A percentile compares a stretch with the other conserved stretches of the same genome.
Conservation (phyloP, 2,888 invertebrate genomes). For the Thecophora atra region DNA sequence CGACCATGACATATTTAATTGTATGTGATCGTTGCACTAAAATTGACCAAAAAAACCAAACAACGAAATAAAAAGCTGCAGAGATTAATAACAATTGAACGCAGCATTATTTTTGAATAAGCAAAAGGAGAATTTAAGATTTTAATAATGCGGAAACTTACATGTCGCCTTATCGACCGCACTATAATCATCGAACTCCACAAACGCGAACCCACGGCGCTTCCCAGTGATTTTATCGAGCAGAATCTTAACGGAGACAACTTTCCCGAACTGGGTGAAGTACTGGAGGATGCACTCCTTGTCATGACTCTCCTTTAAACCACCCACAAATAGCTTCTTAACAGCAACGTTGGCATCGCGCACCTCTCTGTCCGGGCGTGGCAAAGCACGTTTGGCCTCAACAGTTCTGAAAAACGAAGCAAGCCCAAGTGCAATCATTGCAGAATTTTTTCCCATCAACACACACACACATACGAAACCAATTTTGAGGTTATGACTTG, state of each 20-base stretch:
- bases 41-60: slow-evolving; percentile 20
- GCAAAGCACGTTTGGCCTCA: slow-evolving; percentile 96
- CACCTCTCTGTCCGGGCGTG: slow-evolving; percentile 87
- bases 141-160: slow-evolving; percentile 73
- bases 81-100: too few relatives aligned
- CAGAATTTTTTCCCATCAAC: too few relatives aligned
- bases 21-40: slow-evolving; percentile 82
- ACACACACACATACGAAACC: too few relatives aligned
- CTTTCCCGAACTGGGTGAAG: slow-evolving; percentile 82
- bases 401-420: slow-evolving; percentile 72
- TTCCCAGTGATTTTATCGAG: slow-evolving; percentile 93
- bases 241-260: slow-evolving; percentile 85
- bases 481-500: too few relatives aligned
- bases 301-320: slow-evolving; percentile 90
- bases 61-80: background rate
- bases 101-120: too few relatives aligned
- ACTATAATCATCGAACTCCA: slow-evolving; percentile 97
- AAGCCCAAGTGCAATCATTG: too few relatives aligned
- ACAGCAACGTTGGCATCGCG: slow-evolving; percentile 93
- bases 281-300: slow-evolving; percentile 87
- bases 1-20: slow-evolving; percentile 84
- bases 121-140: too few relatives aligned
- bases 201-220: slow-evolving; percentile 94
- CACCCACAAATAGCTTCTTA: slow-evolving; percentile 94
- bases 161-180: slow-evolving; percentile 95